Conservation (phyloP, 1,140 invertebrate genomes). For the Ostrea edulis region DNA sequence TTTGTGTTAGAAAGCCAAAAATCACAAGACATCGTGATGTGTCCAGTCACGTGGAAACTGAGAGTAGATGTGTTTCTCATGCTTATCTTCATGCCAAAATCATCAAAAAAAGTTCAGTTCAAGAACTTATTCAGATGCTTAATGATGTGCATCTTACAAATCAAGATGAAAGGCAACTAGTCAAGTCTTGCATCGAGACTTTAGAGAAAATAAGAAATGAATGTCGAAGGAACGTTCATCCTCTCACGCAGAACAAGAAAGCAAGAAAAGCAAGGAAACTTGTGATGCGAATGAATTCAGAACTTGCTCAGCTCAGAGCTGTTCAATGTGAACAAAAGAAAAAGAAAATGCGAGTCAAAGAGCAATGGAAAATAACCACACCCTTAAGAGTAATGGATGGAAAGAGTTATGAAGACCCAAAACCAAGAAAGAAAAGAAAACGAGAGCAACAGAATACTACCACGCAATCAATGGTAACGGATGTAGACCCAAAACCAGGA, state of each 20-base stretch:
- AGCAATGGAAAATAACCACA: not conserved
- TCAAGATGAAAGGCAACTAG: not conserved
- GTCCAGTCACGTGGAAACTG: not conserved
- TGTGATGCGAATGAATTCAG: not conserved
- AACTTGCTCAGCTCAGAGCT: not conserved
- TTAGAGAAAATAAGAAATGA: not conserved
- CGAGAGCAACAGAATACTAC: not conserved
- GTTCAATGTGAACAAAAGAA: not conserved
- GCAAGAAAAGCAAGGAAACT: not conserved
- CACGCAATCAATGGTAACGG: too few relatives aligned
- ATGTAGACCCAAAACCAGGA: not conserved
- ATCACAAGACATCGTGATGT: not conserved
- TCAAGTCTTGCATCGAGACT: not conserved
- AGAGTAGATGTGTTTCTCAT: not conserved
- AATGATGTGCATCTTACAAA: not conserved
- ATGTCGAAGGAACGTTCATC: not conserved
- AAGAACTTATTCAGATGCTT: not conserved
- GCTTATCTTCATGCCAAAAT: not conserved
- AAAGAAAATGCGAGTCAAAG: not conserved
- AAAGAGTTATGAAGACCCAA: not conserved
- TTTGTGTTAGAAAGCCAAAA: not conserved
- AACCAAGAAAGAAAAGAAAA: not conserved
- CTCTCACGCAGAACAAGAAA: conserved; percentile 3
- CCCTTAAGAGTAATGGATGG: not conserved
- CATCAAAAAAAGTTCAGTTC: not conserved